phyloP scores from a whole-genome alignment of 2,113 vertebrate species.

The Sardina pilchardus region DNA sequence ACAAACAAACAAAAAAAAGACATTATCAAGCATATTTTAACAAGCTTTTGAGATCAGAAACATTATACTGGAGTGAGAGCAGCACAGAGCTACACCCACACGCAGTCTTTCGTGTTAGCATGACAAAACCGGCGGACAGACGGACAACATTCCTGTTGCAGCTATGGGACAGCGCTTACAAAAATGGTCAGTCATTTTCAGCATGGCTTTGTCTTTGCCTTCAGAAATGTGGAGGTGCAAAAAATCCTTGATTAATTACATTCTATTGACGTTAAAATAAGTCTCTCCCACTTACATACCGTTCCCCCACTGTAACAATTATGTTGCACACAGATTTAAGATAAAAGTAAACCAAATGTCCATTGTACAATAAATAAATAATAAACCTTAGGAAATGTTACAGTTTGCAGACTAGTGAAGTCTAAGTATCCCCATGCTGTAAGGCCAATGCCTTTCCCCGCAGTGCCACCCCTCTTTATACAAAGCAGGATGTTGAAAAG shows the following conservation, averaged over 20 bases:
- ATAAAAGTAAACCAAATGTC: background rate
- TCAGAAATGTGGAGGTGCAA: background rate
- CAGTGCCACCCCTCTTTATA: background rate
- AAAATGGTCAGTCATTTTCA: background rate
- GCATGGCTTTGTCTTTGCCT: background rate
- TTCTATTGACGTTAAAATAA: background rate
- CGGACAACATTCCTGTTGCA: background rate
- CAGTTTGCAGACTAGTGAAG: background rate
- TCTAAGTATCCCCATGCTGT: background rate
- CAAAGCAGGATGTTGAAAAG: slow-evolving; percentile 11
- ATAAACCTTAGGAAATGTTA: background rate
- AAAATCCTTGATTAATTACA: background rate
- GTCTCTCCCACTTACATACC: background rate
- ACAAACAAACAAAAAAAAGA: background rate
- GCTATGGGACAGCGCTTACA: background rate
- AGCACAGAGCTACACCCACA: background rate
- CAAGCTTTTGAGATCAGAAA: background rate
- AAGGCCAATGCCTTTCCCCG: background rate
- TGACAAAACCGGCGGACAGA: background rate
- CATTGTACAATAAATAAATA: slow-evolving; percentile 12
- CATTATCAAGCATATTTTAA: background rate
- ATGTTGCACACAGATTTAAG: background rate
- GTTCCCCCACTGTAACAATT: background rate
- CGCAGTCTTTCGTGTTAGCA: background rate
- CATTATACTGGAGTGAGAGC: background rate